Evolutionary conservation across 2,888 invertebrate species (phyloP).

Genomic region (Leuctra nigra): DNA sequence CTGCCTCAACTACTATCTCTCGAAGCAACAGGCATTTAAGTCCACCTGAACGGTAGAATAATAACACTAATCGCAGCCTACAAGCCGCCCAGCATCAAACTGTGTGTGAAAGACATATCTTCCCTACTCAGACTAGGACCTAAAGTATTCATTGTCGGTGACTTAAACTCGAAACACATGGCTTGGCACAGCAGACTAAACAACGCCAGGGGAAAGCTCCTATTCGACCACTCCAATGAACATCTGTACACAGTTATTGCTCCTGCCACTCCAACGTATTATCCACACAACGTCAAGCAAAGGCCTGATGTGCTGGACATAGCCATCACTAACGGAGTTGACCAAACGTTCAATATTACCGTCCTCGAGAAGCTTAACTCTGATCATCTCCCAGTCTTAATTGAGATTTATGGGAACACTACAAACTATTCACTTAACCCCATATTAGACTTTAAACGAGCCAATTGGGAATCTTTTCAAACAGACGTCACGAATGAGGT

Average conservation of each 20-base stretch:
- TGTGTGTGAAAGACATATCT: neutral
- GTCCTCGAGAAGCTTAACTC: neutral
- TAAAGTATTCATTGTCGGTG: neutral
- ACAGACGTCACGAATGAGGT: no score
- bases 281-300: neutral
- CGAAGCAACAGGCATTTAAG: neutral
- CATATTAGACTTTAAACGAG: no score
- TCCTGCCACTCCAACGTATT: neutral
- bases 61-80: neutral
- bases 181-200: neutral
- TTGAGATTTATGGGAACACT: no score
- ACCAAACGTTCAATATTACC: neutral
- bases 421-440: no score
- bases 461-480: no score
- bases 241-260: neutral
- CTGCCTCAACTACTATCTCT: neutral
- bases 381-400: no score
- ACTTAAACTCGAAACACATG: neutral
- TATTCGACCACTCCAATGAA: neutral
- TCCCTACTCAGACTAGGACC: no score
- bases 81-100: neutral
- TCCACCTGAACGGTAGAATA: neutral
- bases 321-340: neutral
- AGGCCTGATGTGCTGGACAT: neutral
- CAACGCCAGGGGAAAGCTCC: neutral